A percentile compares a stretch with the other conserved stretches of the same genome.
Evolutionary conservation across 2,888 invertebrate species (phyloP).

Genomic region (Aphodius granarius): DNA sequence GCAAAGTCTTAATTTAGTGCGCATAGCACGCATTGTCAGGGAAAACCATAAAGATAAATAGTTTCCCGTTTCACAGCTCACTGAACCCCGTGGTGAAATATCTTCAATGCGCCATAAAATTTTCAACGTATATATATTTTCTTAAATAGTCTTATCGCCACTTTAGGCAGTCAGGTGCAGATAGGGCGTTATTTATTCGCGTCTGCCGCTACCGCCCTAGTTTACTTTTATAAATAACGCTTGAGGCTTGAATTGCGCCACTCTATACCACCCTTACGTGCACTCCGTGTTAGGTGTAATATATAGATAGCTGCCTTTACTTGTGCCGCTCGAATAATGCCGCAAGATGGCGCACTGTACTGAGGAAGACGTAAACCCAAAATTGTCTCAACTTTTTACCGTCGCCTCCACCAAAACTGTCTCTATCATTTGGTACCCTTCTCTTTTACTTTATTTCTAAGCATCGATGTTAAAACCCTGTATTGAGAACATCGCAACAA

Average conservation of each 20-base stretch:
- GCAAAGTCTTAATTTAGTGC: background rate
- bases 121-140: conserved; percentile 33
- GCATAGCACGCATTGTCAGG: conserved; percentile 12
- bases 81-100: conserved; percentile 22
- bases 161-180: conserved; percentile 35
- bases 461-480: too few relatives aligned
- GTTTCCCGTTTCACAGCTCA: background rate
- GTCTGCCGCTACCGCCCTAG: background rate
- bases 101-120: conserved; percentile 33
- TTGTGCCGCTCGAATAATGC: background rate
- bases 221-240: conserved; percentile 14
- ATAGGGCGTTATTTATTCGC: conserved; percentile 23
- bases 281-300: too few relatives aligned
- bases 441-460: too few relatives aligned
- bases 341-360: background rate
- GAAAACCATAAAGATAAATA: conserved; percentile 18
- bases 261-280: background rate
- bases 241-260: background rate
- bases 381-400: background rate
- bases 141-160: conserved; percentile 35
- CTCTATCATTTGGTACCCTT: too few relatives aligned
- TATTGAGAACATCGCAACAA: too few relatives aligned
- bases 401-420: background rate
- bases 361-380: too few relatives aligned
- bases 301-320: background rate